Percentiles rank a stretch among this genome's conserved stretches.
These are phyloP conservation scores for Enteromius viviparus DNA, from an alignment of 2,797 vertebrate species.

Conservation along the genomic window DNA sequence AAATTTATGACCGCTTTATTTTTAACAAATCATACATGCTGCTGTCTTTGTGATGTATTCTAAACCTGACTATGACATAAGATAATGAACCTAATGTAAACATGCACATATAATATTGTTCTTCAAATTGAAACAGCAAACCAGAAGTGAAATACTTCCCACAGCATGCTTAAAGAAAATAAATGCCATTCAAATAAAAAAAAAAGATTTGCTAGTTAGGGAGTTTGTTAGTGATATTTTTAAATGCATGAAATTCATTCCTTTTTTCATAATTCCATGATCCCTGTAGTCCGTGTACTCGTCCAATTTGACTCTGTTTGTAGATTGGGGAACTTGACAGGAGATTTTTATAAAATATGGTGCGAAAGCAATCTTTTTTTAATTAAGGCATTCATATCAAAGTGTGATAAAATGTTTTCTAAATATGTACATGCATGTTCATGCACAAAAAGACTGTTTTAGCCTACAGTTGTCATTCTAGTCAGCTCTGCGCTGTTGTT, in stretches of 20 bases:
- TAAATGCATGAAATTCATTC: background rate
- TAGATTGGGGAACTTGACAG: background rate
- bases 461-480: slow-evolving; percentile 9
- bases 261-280: background rate
- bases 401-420: background rate
- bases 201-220: background rate
- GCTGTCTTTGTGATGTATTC: background rate
- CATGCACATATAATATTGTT: background rate
- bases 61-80: background rate
- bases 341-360: background rate
- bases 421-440: background rate
- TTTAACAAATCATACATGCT: background rate
- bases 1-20: background rate
- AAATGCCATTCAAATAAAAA: background rate
- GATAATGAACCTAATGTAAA: background rate
- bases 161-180: background rate
- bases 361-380: background rate
- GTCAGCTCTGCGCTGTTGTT: slow-evolving; percentile 24
- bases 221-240: background rate
- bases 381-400: background rate
- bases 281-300: background rate
- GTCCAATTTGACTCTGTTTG: background rate
- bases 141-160: too few relatives aligned
- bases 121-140: background rate
- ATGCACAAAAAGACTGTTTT: background rate